These are phyloP conservation scores for Drosophila takahashii DNA, from an alignment of 1,140 invertebrate species.

Conservation along the genomic window DNA sequence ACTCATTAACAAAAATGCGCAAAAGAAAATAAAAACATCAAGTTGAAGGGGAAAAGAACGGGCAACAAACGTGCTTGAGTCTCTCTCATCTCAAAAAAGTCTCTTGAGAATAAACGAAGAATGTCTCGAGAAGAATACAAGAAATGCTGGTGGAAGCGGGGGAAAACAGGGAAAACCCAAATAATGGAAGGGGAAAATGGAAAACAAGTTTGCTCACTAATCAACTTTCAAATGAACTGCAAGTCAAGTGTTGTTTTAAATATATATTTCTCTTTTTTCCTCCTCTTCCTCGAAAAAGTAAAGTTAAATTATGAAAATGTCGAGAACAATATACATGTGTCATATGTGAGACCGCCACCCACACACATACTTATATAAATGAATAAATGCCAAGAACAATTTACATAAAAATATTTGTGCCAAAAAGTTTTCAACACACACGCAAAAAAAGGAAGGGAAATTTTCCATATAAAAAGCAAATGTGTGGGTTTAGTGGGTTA, in stretches of 20 bases:
- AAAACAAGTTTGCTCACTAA: slow-evolving; percentile 54
- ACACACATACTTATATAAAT: slow-evolving; percentile 54
- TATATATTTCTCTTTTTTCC: slow-evolving; percentile 2
- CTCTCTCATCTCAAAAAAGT: slow-evolving; percentile 15
- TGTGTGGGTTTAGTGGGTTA: slow-evolving; percentile 21
- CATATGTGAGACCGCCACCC: slow-evolving; percentile 9
- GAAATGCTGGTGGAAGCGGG: too few relatives aligned
- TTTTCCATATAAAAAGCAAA: slow-evolving; percentile 77
- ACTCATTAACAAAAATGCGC: slow-evolving; percentile 68
- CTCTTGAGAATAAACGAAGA: slow-evolving; percentile 50
- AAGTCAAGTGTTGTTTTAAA: slow-evolving; percentile 19
- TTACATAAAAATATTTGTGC: slow-evolving; percentile 81
- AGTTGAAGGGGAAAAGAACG: slow-evolving; percentile 23
- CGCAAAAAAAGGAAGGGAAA: slow-evolving; percentile 8
- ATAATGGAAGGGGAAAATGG: slow-evolving; percentile 14
- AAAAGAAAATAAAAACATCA: slow-evolving; percentile 44
- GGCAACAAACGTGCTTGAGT: slow-evolving; percentile 32
- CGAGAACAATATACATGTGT: slow-evolving; percentile 49
- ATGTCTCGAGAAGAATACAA: slow-evolving; percentile 29
- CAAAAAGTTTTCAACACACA: slow-evolving; percentile 67
- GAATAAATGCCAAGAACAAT: slow-evolving; percentile 79
- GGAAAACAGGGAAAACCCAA: slow-evolving; percentile 1
- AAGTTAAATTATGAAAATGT: slow-evolving; percentile 80
- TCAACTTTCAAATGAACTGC: slow-evolving; percentile 59
- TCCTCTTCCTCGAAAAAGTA: slow-evolving; percentile 32